phyloP scores from a whole-genome alignment of 2,888 invertebrate genomes.

The Metalampra italica region DNA sequence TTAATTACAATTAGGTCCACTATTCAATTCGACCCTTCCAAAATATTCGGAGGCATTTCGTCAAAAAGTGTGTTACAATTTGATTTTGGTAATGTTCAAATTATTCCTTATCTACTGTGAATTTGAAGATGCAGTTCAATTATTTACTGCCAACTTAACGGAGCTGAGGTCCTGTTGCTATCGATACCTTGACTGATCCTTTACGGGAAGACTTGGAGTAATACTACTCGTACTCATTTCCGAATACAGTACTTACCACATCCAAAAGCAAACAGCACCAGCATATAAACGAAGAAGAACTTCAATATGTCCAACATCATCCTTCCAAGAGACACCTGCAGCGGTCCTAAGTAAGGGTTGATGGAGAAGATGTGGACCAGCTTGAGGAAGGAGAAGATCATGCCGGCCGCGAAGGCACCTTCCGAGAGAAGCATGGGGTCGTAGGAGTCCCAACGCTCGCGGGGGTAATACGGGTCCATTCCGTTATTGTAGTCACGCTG shows the following conservation, averaged over 20 bases:
- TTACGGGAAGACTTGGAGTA: too few species aligned
- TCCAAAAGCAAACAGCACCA: constrained; percentile 96
- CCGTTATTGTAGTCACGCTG: constrained; percentile 85
- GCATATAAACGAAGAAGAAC: constrained; percentile 96
- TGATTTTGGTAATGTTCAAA: too few species aligned
- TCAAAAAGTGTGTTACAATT: too few species aligned
- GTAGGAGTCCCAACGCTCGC: constrained; percentile 95
- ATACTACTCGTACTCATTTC: too few species aligned
- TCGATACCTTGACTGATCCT: too few species aligned
- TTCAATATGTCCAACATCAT: constrained; percentile 97
- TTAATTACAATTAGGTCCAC: too few species aligned
- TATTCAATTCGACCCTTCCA: too few species aligned
- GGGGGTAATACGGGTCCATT: constrained; percentile 89
- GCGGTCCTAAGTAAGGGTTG: constrained; percentile 96
- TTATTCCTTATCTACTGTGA: too few species aligned
- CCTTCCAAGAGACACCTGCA: constrained; percentile 94
- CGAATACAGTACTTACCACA: constrained; percentile 86
- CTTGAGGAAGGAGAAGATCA: constrained; percentile 97
- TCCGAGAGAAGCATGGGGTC: constrained; percentile 97
- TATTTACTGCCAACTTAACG: too few species aligned
- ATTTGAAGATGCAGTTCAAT: too few species aligned
- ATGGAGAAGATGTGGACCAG: constrained; percentile 98
- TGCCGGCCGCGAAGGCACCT: constrained; percentile 97
- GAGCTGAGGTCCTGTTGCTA: too few species aligned
- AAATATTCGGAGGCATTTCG: too few species aligned